phyloP scores from a whole-genome alignment of 2,113 vertebrate genomes.

The Heptranchias perlo region DNA sequence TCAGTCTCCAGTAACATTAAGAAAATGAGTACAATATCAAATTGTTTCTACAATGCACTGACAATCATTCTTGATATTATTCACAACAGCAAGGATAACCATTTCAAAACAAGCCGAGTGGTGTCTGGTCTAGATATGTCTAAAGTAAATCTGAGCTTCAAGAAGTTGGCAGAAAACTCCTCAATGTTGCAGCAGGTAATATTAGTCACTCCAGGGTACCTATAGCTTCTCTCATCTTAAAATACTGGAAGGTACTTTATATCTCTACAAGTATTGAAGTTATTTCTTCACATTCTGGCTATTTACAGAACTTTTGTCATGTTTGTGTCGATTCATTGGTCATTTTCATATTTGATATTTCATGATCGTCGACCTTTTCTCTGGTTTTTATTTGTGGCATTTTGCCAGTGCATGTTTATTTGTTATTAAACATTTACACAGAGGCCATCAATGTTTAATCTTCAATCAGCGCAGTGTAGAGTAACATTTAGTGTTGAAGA shows the following conservation, averaged over 20 bases:
- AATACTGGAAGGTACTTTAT: neutral
- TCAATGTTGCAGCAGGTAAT: neutral
- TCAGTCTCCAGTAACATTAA: neutral
- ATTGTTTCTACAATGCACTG: neutral
- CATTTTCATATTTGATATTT: neutral
- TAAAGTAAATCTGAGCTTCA: neutral
- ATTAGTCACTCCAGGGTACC: neutral
- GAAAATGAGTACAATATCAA: neutral
- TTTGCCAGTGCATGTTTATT: neutral
- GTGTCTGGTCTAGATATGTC: conserved; percentile 14
- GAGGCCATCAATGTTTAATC: neutral
- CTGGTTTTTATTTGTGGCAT: neutral
- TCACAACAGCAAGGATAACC: conserved; percentile 7
- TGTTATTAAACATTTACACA: neutral
- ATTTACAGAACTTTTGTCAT: neutral
- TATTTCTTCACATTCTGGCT: neutral
- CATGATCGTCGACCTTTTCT: neutral
- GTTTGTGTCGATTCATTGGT: neutral
- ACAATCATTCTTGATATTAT: neutral
- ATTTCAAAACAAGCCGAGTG: conserved; percentile 4
- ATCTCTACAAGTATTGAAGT: neutral
- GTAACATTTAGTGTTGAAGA: neutral
- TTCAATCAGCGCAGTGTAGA: neutral
- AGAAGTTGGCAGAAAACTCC: neutral
- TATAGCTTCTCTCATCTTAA: neutral